phyloP scores from a whole-genome alignment of 2,113 vertebrate species.

The Cynoglossus semilaevis region DNA sequence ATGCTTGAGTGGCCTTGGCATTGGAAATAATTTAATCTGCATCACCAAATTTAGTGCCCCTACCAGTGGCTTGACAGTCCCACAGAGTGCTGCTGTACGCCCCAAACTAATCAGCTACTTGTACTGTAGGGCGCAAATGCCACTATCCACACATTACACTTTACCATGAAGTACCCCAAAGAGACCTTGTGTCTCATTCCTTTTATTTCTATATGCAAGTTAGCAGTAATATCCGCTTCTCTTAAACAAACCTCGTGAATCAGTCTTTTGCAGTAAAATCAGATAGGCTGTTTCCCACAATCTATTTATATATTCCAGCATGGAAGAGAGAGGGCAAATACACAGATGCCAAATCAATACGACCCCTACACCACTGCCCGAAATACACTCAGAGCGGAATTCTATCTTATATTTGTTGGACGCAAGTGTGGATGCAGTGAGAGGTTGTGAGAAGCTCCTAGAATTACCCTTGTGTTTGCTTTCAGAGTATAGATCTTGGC shows the following conservation, averaged over 20 bases:
- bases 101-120: slow-evolving; percentile 36
- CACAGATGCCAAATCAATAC: slow-evolving; percentile 69
- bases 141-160: slow-evolving; percentile 37
- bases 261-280: slow-evolving; percentile 54
- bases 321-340: slow-evolving; percentile 58
- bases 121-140: slow-evolving; percentile 6
- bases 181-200: neutral
- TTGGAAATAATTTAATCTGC: slow-evolving; percentile 76
- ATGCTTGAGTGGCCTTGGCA: slow-evolving; percentile 53
- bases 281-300: slow-evolving; percentile 69
- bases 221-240: slow-evolving; percentile 39
- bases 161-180: neutral
- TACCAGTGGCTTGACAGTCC: slow-evolving; percentile 47
- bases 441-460: slow-evolving; percentile 56
- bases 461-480: slow-evolving; percentile 69
- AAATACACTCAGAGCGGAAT: slow-evolving; percentile 61
- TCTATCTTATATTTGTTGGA: slow-evolving; percentile 70
- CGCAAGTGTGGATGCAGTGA: slow-evolving; percentile 56
- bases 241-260: slow-evolving; percentile 48
- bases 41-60: slow-evolving; percentile 66
- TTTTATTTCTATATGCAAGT: slow-evolving; percentile 35
- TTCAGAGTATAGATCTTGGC: slow-evolving; percentile 56
- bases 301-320: slow-evolving; percentile 72
- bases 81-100: slow-evolving; percentile 35
- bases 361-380: slow-evolving; percentile 45